Evolutionary conservation across 2,888 invertebrate species (phyloP).

Genomic region (Alsophila aescularia): DNA sequence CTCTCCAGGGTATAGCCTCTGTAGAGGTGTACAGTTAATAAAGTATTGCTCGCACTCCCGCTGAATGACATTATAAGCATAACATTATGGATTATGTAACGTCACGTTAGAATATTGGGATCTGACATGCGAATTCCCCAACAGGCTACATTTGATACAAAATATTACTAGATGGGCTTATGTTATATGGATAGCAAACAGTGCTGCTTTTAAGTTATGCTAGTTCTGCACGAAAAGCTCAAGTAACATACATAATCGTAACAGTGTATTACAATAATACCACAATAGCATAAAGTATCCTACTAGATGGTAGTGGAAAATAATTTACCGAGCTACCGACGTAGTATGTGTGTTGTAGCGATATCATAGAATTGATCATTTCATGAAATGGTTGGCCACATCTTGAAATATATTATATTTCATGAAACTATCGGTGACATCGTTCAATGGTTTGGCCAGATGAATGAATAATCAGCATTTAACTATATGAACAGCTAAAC

Average conservation of each 20-base stretch:
- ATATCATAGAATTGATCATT: no score
- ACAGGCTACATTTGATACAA: conserved; percentile 1
- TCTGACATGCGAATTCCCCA: conserved; percentile 17
- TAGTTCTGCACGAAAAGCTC: conserved; percentile 11
- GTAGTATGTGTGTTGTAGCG: no score
- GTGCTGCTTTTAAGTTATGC: not conserved
- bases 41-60: not conserved
- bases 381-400: no score
- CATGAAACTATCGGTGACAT: no score
- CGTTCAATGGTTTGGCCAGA: no score
- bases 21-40: not conserved
- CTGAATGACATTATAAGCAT: not conserved
- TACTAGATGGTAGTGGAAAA: conserved; percentile 10
- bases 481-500: no score
- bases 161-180: not conserved
- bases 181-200: conserved; percentile 1
- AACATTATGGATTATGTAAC: conserved; percentile 5
- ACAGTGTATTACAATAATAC: conserved; percentile 14
- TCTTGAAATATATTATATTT: no score
- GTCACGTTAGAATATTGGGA: conserved; percentile 7
- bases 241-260: conserved; percentile 8
- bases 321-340: conserved; percentile 17
- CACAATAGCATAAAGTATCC: conserved; percentile 18
- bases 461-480: no score
- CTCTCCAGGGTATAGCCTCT: conserved; percentile 1